phyloP scores from a whole-genome alignment of 2,113 vertebrate species.

The Pelecanus crispus region DNA sequence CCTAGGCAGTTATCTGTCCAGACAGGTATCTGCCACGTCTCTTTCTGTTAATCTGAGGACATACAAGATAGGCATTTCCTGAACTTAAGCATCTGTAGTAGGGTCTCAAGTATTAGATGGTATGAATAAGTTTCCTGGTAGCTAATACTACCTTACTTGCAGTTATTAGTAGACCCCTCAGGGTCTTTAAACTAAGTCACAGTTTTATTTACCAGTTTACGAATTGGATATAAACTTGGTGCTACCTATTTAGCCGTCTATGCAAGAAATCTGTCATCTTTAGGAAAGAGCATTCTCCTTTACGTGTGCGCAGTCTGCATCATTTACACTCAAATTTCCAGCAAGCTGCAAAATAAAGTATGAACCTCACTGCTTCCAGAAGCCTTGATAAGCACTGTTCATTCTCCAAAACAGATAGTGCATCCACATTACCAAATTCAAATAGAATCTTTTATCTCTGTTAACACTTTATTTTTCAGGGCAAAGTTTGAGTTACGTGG shows the following conservation, averaged over 20 bases:
- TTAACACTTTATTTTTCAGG: not conserved
- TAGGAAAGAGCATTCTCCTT: not conserved
- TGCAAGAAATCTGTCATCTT: not conserved
- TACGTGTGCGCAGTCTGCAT: not conserved
- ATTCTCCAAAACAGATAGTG: not conserved
- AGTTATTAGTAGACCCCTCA: not conserved
- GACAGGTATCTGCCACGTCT: not conserved
- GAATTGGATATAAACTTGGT: not conserved
- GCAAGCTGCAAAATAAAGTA: not conserved
- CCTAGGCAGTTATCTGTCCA: not conserved
- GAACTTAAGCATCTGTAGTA: not conserved
- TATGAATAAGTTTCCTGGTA: not conserved
- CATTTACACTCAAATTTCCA: not conserved
- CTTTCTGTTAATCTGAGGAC: not conserved
- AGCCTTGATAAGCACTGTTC: not conserved
- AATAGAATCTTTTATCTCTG: not conserved
- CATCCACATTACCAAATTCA: not conserved
- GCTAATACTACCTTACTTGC: not conserved
- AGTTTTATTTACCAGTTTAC: not conserved
- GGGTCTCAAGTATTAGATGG: not conserved
- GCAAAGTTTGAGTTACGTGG: not conserved
- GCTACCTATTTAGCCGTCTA: rapidly evolving
- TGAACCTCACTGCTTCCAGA: not conserved
- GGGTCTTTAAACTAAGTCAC: not conserved
- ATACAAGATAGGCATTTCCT: not conserved